Percentiles rank a stretch among this genome's conserved stretches.
Conservation (phyloP, 2,888 invertebrate genomes). For the Platycheirus rosarum region DNA sequence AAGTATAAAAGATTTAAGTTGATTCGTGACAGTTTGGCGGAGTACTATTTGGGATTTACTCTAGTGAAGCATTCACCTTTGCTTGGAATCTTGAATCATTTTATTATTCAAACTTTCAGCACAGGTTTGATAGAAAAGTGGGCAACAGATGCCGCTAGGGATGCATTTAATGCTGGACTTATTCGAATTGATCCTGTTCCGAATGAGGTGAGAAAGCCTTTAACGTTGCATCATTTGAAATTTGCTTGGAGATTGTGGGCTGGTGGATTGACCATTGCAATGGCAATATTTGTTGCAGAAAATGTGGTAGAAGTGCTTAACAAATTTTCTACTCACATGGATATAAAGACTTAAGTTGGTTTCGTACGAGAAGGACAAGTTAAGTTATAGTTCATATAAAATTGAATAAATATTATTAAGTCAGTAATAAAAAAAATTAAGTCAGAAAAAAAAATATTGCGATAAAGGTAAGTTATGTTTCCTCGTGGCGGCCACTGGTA, state of each 20-base stretch:
- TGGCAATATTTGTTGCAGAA: background rate
- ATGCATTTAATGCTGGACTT: conserved; percentile 16
- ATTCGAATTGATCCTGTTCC: conserved; percentile 1
- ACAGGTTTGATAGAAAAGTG: conserved; percentile 19
- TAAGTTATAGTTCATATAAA: too few species aligned
- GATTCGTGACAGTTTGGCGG: background rate
- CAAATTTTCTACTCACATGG: too few species aligned
- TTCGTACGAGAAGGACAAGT: too few species aligned
- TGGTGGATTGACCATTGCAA: background rate
- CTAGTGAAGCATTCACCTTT: background rate
- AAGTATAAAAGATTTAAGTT: background rate
- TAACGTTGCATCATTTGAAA: background rate
- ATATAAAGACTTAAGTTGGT: too few species aligned
- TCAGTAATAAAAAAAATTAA: too few species aligned
- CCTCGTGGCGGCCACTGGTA: too few species aligned
- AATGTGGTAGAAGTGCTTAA: background rate
- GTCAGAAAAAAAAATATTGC: too few species aligned
- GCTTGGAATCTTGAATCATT: conserved; percentile 1
- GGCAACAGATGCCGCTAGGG: background rate
- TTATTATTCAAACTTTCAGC: conserved; percentile 6
- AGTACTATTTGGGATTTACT: background rate
- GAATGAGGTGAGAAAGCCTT: background rate
- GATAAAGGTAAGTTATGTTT: too few species aligned
- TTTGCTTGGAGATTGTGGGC: background rate
- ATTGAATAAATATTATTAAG: too few species aligned